Evolutionary conservation across 2,797 vertebrate species (phyloP).

Genomic region (Astyanax mexicanus): DNA sequence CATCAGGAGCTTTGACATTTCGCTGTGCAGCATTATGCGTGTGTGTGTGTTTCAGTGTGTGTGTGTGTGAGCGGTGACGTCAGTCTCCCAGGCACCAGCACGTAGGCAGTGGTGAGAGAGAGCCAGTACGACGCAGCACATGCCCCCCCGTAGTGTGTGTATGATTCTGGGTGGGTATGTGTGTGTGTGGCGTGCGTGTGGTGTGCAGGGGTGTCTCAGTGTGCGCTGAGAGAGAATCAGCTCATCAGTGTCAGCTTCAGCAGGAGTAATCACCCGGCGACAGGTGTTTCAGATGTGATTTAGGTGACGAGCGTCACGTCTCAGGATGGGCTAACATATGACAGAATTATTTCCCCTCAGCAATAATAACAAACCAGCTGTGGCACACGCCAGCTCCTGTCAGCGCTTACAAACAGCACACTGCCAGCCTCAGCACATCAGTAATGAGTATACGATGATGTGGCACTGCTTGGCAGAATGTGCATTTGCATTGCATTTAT

Average conservation of each 20-base stretch:
- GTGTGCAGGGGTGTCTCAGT: not conserved
- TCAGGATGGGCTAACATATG: constrained; percentile 17
- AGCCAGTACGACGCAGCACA: not conserved
- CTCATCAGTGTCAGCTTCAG: constrained; percentile 16
- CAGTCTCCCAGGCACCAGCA: not conserved
- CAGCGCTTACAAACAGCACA: not conserved
- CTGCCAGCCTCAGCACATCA: not conserved
- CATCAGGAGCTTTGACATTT: too few species aligned
- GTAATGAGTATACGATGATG: not conserved
- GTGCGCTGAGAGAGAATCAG: not conserved
- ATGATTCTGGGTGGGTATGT: not conserved
- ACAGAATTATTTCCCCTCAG: constrained; percentile 8
- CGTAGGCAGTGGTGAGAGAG: not conserved
- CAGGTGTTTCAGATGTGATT: constrained; percentile 6
- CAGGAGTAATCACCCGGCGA: not conserved
- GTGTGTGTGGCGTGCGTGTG: not conserved
- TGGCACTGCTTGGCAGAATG: not conserved
- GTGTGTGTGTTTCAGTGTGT: too few species aligned
- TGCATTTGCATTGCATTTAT: not conserved
- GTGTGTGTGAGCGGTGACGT: not conserved
- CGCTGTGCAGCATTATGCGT: not conserved
- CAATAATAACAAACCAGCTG: constrained; percentile 9
- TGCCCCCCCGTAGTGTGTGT: not conserved
- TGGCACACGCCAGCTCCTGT: constrained; percentile 6
- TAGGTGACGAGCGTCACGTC: not conserved